These are phyloP conservation scores for Tetramorium simillimum DNA, from an alignment of 1,140 invertebrate species.

Conservation along the genomic window DNA sequence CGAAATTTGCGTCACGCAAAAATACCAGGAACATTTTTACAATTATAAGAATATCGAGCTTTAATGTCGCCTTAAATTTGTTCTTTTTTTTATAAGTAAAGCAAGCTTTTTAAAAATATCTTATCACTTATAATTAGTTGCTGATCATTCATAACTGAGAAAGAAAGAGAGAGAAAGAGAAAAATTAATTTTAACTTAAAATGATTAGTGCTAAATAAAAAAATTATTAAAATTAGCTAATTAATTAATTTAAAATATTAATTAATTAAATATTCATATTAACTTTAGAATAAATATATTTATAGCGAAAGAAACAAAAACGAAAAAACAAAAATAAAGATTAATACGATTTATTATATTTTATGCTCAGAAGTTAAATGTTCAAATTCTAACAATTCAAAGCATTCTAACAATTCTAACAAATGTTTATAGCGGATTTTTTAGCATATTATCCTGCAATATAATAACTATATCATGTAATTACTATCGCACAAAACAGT, in stretches of 20 bases:
- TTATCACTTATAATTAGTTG: not conserved
- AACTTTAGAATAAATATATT: conserved; percentile 6
- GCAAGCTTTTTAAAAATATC: not conserved
- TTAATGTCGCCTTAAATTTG: not conserved
- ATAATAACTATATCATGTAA: not conserved
- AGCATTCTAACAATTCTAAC: not conserved
- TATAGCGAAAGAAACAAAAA: not conserved
- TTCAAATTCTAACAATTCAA: not conserved
- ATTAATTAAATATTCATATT: not conserved
- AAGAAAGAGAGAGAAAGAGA: too few species aligned
- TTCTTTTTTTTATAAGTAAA: not conserved
- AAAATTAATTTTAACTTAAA: not conserved
- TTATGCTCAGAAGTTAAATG: not conserved
- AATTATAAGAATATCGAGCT: not conserved
- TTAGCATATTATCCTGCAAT: not conserved
- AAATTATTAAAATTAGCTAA: not conserved
- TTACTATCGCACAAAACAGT: not conserved
- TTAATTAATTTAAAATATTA: too few species aligned
- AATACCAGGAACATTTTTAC: not conserved
- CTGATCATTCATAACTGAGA: not conserved
- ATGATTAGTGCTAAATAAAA: not conserved
- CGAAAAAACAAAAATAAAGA: not conserved
- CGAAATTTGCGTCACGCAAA: conserved; percentile 17
- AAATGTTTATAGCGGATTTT: not conserved
- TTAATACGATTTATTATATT: not conserved